phyloP scores from a whole-genome alignment of 2,113 vertebrate genomes.

The Vireo altiloquus region DNA sequence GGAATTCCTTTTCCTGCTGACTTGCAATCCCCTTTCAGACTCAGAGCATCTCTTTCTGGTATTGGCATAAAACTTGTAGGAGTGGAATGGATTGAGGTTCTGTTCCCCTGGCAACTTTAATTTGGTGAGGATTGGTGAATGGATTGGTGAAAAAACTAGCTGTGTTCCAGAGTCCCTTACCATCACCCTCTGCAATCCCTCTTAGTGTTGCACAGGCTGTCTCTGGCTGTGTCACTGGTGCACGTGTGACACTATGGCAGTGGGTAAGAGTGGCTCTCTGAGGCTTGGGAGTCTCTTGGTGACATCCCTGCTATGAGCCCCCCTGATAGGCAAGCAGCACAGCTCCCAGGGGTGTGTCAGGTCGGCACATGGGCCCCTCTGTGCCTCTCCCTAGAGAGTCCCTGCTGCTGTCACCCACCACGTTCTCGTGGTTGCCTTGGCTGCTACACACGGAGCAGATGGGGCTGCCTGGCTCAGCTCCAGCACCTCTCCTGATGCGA shows the following conservation, averaged over 20 bases:
- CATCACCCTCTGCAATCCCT: background rate
- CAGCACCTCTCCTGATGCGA: background rate
- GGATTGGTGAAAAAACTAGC: background rate
- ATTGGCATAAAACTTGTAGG: background rate
- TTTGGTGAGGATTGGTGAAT: background rate
- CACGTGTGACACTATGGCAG: background rate
- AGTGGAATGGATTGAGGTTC: background rate
- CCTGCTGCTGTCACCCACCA: background rate
- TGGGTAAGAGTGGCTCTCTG: background rate
- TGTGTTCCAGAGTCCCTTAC: background rate
- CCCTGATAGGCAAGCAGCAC: background rate
- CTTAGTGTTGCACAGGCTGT: background rate
- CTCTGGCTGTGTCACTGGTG: background rate
- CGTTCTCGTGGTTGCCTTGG: rapidly evolving
- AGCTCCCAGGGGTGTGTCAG: background rate
- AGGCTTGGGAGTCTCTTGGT: background rate
- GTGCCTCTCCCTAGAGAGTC: background rate
- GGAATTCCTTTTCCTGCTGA: background rate
- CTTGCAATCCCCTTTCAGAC: background rate
- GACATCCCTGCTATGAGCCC: background rate
- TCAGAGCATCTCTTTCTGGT: background rate
- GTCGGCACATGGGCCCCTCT: background rate
- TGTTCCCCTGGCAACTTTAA: background rate
- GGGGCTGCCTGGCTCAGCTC: background rate
- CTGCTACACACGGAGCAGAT: background rate